Base-by-base conservation (phyloP, 2,888 invertebrate species). In the Megamerina dolium region DNA sequence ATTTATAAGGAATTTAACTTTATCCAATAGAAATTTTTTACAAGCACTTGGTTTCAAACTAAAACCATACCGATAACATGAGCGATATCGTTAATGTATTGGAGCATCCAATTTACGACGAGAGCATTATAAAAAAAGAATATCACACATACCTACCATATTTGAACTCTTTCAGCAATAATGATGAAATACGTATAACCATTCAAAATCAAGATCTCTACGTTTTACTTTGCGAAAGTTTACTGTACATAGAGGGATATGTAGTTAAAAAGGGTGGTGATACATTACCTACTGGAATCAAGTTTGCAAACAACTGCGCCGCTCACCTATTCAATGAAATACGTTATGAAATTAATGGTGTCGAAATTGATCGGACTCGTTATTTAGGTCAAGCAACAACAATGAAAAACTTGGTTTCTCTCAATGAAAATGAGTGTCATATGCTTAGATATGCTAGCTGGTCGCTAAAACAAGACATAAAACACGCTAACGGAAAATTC, bases 401-500 rank as follows among this genome's bases (percentile, higher is more conserved):
- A 4, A 56, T 66, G 33, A 67, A 70, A 58, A 57, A 57, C 37
- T 64, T 53, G 45, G 47, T 61, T 10, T 66, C 65, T n/a, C 46
- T 56, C 31, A 60, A 60, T 33, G 12, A 8, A 3, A 35, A 36
- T 23, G 43, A 51, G 21, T 46, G 40, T 27, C 30, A 16, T 17
- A 43, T 38, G 27, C 27, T 49, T 14, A 35, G 42, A 34, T 50
- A 53, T 45, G 39, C 48, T 14, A 43, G 50, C 21, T 53, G 47
- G 50, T 18, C 53, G 50, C 27, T 10, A 23, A 23, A 6, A 8
- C 8, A 23, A 8, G 23, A 23, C 10, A 6, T 23, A 23, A 10
- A 23, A 23, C 23, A 8, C 6, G 10, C 10, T 8, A 23, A 10
- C 23, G 23, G 34, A 17, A 5, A 5, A 17, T 6, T 6, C n/a